Evolutionary conservation across 2,113 vertebrate genomes (phyloP).

Genomic region (Archilochus colubris): DNA sequence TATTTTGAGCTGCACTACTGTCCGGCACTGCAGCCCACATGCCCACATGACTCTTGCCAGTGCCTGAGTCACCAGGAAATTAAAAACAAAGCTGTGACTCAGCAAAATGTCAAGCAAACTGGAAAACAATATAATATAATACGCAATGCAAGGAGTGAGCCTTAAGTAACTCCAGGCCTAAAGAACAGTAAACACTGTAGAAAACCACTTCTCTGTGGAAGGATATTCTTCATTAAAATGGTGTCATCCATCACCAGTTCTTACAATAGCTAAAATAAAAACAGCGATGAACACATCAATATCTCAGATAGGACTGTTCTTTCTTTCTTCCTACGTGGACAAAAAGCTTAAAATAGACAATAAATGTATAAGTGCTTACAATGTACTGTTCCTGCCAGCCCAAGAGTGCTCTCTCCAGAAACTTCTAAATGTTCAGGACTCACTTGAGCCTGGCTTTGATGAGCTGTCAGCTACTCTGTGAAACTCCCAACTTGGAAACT

Average conservation of each 20-base stretch:
- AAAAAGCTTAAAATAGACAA: background rate
- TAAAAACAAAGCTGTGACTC: conserved; percentile 40
- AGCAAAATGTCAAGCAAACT: background rate
- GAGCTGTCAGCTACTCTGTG: background rate
- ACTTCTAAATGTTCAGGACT: background rate
- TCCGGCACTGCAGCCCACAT: background rate
- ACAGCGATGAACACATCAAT: background rate
- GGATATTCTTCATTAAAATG: background rate
- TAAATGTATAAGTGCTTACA: background rate
- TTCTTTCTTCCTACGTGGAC: background rate
- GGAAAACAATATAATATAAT: background rate
- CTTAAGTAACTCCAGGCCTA: background rate
- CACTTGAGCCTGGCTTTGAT: background rate
- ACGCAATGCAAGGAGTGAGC: background rate
- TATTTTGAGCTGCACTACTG: background rate
- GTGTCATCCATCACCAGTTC: background rate
- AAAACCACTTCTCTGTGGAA: background rate
- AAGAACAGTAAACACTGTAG: background rate
- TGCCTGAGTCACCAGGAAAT: background rate
- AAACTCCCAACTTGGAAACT: background rate
- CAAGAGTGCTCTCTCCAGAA: background rate
- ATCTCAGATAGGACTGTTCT: background rate
- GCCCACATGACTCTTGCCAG: background rate
- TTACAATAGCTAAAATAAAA: background rate
- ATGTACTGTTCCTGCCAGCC: background rate